These are phyloP conservation scores for Sarcophaga variegata DNA, from an alignment of 2,888 invertebrate species.

Conservation along the genomic window DNA sequence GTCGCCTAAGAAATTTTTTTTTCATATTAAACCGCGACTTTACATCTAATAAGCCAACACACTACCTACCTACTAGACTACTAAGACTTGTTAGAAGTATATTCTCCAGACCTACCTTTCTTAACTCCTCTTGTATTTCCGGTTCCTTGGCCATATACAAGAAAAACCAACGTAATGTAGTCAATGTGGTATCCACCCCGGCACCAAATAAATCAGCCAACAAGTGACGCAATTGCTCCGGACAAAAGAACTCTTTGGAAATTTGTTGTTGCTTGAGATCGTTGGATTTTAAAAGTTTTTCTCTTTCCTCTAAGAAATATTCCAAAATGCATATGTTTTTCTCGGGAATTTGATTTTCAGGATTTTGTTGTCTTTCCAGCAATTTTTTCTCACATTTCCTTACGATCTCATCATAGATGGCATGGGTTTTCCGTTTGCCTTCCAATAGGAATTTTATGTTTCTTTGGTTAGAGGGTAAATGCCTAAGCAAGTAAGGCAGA, in stretches of 20 bases:
- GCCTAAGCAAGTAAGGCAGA: slow-evolving; percentile 66
- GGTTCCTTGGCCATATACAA: slow-evolving; percentile 88
- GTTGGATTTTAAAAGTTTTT: slow-evolving; percentile 77
- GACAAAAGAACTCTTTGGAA: slow-evolving; percentile 83
- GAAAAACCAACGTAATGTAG: slow-evolving; percentile 91
- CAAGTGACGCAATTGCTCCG: slow-evolving; percentile 88
- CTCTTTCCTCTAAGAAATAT: slow-evolving; percentile 85
- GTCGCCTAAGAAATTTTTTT: too few relatives aligned
- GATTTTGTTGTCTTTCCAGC: slow-evolving; percentile 30
- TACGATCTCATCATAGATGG: slow-evolving; percentile 87
- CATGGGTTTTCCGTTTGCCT: slow-evolving; percentile 88
- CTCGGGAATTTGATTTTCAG: neutral
- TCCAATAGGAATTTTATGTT: slow-evolving; percentile 86
- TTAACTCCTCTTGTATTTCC: slow-evolving; percentile 83
- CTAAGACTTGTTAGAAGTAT: too few relatives aligned
- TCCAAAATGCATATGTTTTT: slow-evolving; percentile 83
- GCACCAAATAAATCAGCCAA: slow-evolving; percentile 93
- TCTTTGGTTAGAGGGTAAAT: slow-evolving; percentile 84
- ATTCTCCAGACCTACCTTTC: slow-evolving; percentile 68
- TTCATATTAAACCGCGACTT: too few relatives aligned
- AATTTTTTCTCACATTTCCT: slow-evolving; percentile 82
- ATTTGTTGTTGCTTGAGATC: slow-evolving; percentile 59
- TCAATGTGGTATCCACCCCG: slow-evolving; percentile 91
- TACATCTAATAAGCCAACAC: too few relatives aligned
- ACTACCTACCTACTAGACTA: too few relatives aligned